A percentile compares a stretch with the other conserved stretches of the same genome.
phyloP scores from a whole-genome alignment of 2,113 vertebrate species.

The Corydoras maculifer region DNA sequence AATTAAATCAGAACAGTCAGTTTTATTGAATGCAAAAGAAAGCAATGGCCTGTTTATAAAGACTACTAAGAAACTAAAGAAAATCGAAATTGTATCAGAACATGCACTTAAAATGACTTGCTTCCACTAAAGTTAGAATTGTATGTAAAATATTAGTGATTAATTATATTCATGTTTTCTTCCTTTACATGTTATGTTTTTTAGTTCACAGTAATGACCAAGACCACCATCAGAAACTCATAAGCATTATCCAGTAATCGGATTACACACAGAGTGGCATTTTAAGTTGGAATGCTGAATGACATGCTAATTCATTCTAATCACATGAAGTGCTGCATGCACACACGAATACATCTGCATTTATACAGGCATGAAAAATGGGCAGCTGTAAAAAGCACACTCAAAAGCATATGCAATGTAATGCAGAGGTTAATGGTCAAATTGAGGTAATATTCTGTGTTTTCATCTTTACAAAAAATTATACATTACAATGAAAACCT shows the following conservation, averaged over 20 bases:
- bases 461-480: too few species aligned
- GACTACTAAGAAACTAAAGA: too few species aligned
- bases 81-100: too few species aligned
- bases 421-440: too few species aligned
- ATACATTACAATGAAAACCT: too few species aligned
- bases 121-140: too few species aligned
- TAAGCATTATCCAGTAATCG: slow-evolving; percentile 12
- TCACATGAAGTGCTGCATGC: slow-evolving; percentile 14
- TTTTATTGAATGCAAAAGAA: not conserved
- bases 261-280: slow-evolving; percentile 27
- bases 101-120: too few species aligned
- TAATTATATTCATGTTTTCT: not conserved
- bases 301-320: slow-evolving; percentile 27
- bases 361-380: slow-evolving; percentile 21
- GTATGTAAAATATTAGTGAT: too few species aligned
- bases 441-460: too few species aligned
- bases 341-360: slow-evolving; percentile 4
- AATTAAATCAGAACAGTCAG: not conserved
- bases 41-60: not conserved
- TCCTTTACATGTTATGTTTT: not conserved
- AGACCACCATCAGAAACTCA: slow-evolving; percentile 18
- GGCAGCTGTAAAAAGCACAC: not conserved
- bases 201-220: slow-evolving; percentile 10
- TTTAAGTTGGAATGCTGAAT: slow-evolving; percentile 16
- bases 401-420: slow-evolving; percentile 4